Conservation (phyloP, 2,113 vertebrate species). For the Crotalus viridis region DNA sequence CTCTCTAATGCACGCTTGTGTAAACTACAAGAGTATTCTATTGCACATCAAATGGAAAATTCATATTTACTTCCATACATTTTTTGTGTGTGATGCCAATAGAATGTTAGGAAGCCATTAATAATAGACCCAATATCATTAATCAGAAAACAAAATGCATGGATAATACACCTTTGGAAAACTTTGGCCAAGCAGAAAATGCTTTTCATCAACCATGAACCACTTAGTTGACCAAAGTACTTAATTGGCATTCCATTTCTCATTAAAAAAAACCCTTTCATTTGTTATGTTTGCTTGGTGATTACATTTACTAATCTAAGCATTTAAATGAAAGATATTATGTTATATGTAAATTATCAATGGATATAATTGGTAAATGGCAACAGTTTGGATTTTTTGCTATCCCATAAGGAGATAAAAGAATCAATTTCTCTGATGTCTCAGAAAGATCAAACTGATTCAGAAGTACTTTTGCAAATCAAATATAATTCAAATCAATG, state of each 20-base stretch:
- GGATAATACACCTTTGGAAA: conserved; percentile 2
- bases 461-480: background rate
- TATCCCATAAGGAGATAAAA: background rate
- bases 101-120: conserved; percentile 5
- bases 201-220: conserved; percentile 12
- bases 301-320: background rate
- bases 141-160: conserved; percentile 12
- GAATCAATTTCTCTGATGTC: background rate
- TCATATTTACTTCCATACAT: background rate
- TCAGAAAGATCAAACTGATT: background rate
- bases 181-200: conserved; percentile 9
- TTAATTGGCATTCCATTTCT: background rate
- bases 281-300: conserved; percentile 4
- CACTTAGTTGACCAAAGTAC: conserved; percentile 16
- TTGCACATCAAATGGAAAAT: background rate
- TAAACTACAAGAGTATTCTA: background rate
- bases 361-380: background rate
- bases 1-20: background rate
- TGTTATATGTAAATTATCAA: background rate
- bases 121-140: conserved; percentile 10
- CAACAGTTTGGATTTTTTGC: background rate
- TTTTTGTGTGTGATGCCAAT: conserved; percentile 6
- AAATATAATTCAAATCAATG: background rate
- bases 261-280: background rate
- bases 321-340: background rate